Conservation (phyloP, 2,113 vertebrate genomes). For the Triplophysa tibetana region DNA sequence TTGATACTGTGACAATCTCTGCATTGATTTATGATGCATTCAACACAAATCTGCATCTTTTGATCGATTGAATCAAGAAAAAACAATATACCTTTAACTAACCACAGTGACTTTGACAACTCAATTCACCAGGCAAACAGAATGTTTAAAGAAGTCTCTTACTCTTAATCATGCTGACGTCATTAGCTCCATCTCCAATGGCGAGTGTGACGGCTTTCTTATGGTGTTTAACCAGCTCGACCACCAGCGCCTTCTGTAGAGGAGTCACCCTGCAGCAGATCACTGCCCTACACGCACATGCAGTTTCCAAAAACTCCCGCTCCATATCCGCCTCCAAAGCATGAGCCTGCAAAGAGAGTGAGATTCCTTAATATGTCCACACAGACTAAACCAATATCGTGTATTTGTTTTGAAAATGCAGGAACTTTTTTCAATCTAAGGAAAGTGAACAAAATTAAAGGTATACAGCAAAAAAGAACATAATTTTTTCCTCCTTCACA, state of each 20-base stretch:
- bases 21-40: no score
- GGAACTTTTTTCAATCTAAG: no score
- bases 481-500: no score
- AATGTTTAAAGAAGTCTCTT: constrained; percentile 56
- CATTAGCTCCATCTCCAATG: constrained; percentile 91
- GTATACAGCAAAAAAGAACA: no score
- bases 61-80: no score
- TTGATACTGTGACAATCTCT: no score
- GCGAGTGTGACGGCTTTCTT: constrained; percentile 92
- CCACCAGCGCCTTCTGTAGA: constrained; percentile 93
- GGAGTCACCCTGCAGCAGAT: constrained; percentile 96
- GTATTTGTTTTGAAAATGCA: no score
- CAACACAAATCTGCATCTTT: no score
- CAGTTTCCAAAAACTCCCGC: constrained; percentile 86
- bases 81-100: no score
- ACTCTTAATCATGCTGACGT: constrained; percentile 98
- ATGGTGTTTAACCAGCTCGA: constrained; percentile 92
- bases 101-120: no score
- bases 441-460: no score
- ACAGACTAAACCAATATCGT: not conserved
- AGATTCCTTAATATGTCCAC: not conserved
- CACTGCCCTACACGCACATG: constrained; percentile 87
- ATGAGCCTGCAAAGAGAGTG: constrained; percentile 76
- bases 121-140: not conserved
- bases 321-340: constrained; percentile 95